A percentile compares a stretch with the other conserved stretches of the same genome.
Conservation (phyloP, 37 sponge, comb jelly and placozoan species). For the Bolinopsis microptera region DNA sequence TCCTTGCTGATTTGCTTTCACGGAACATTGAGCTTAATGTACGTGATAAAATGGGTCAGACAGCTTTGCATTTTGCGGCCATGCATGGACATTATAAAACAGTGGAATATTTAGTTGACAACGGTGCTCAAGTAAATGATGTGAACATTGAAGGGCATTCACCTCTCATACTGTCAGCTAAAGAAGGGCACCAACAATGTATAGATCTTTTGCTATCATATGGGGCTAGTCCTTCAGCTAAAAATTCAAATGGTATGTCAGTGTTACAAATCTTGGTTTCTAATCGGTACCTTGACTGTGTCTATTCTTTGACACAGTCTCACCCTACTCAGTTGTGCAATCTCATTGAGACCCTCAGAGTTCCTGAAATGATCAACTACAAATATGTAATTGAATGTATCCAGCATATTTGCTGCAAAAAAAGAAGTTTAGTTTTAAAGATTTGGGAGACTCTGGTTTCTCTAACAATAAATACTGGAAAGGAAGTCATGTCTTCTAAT, state of each 20-base stretch:
- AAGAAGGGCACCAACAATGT: slow-evolving; percentile 24
- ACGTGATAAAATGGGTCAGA: slow-evolving; percentile 39
- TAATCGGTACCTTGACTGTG: slow-evolving; percentile 46
- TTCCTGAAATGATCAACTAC: slow-evolving; percentile 56
- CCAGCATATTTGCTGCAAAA: slow-evolving; percentile 46
- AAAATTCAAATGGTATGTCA: slow-evolving; percentile 47
- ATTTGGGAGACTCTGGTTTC: slow-evolving; percentile 60
- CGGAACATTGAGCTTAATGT: slow-evolving; percentile 57
- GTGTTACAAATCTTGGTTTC: slow-evolving; percentile 58
- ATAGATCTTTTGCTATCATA: slow-evolving; percentile 5
- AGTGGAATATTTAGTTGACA: slow-evolving; percentile 45
- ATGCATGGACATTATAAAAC: slow-evolving; percentile 61
- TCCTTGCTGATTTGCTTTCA: slow-evolving; percentile 75
- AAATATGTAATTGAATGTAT: slow-evolving; percentile 61
- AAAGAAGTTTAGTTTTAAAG: slow-evolving; percentile 31
- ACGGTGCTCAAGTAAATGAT: slow-evolving; percentile 57
- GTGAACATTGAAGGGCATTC: slow-evolving; percentile 35
- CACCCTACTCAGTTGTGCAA: slow-evolving; percentile 62
- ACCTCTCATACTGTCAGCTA: slow-evolving; percentile 25
- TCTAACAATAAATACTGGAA: slow-evolving; percentile 28
- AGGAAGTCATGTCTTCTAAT: slow-evolving; percentile 60
- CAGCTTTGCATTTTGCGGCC: slow-evolving; percentile 51
- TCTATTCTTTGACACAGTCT: slow-evolving; percentile 51
- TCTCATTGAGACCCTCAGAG: slow-evolving; percentile 36
- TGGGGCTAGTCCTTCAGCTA: slow-evolving; percentile 50